phyloP scores from a whole-genome alignment of 1,140 invertebrate species.

The Pristionchus pacificus region DNA sequence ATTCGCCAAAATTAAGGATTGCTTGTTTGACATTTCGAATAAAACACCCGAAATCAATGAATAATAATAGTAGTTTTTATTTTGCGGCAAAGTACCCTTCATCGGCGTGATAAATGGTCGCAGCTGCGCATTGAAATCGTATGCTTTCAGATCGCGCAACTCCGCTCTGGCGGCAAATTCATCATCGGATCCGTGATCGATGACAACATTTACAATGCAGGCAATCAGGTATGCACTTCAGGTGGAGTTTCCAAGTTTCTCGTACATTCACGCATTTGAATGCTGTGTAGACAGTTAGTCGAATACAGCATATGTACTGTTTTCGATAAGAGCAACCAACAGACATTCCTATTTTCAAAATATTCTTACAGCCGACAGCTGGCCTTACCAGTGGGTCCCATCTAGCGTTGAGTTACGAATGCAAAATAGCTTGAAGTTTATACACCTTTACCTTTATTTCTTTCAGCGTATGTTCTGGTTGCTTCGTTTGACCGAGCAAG shows the following conservation, averaged over 20 bases:
- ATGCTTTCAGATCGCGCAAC: slow-evolving; percentile 40
- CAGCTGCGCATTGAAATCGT: slow-evolving; percentile 11
- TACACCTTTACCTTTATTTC: no score
- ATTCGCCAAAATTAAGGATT: not conserved
- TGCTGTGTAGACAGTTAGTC: not conserved
- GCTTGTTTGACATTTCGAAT: no score
- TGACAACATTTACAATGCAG: slow-evolving; percentile 44
- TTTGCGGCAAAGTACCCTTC: not conserved
- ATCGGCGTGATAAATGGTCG: not conserved
- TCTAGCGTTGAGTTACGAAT: not conserved
- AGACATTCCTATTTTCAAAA: slow-evolving; percentile 8
- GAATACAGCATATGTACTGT: slow-evolving; percentile 1
- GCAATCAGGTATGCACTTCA: slow-evolving; percentile 23
- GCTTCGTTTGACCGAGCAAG: slow-evolving; percentile 37
- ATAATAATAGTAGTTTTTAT: not conserved
- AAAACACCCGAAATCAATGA: not conserved
- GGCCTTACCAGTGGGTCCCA: no score
- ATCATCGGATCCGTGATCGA: slow-evolving; percentile 46
- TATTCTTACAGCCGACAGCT: not conserved
- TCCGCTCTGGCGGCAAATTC: slow-evolving; percentile 40
- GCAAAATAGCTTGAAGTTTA: not conserved
- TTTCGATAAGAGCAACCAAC: no score
- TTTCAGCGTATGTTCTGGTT: slow-evolving; percentile 36
- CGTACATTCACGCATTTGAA: slow-evolving; percentile 21
- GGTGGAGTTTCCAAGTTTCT: slow-evolving; percentile 1